phyloP scores from a whole-genome alignment of 2,797 vertebrate species.

The Myotis findleyi region DNA sequence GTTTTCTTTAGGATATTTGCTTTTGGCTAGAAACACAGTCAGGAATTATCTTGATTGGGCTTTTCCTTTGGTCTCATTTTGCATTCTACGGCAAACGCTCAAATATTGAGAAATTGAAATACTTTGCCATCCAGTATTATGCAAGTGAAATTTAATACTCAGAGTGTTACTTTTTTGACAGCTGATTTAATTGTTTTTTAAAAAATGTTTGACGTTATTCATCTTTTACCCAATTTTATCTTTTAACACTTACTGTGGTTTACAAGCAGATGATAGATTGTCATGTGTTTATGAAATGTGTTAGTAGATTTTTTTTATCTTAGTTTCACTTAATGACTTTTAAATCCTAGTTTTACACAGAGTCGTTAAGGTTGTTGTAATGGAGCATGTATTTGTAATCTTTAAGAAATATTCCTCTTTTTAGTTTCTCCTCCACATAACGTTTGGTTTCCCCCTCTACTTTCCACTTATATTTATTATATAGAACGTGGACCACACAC shows the following conservation, averaged over 20 bases:
- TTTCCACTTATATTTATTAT: slow-evolving; percentile 50
- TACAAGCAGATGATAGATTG: slow-evolving; percentile 10
- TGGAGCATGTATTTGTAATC: background rate
- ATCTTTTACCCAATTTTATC: slow-evolving; percentile 66
- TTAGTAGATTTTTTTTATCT: slow-evolving; percentile 18
- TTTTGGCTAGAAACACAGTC: background rate
- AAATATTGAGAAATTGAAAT: slow-evolving; percentile 70
- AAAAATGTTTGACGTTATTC: slow-evolving; percentile 43
- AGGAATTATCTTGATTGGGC: background rate
- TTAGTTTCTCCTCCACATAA: background rate
- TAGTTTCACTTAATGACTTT: slow-evolving; percentile 40
- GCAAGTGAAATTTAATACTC: slow-evolving; percentile 79
- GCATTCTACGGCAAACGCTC: slow-evolving; percentile 5
- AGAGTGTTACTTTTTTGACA: slow-evolving; percentile 69
- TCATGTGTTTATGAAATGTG: slow-evolving; percentile 31
- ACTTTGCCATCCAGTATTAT: slow-evolving; percentile 68
- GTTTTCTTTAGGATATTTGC: slow-evolving; percentile 22
- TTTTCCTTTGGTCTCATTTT: slow-evolving; percentile 50
- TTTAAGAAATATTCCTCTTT: slow-evolving; percentile 27
- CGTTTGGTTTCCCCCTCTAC: slow-evolving; percentile 41
- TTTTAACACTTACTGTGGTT: slow-evolving; percentile 25
- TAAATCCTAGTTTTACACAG: slow-evolving; percentile 22
- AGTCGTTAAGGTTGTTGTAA: slow-evolving; percentile 49
- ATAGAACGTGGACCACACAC: slow-evolving; percentile 58
- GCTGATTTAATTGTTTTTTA: slow-evolving; percentile 55